Evolutionary conservation across 1,140 invertebrate species (phyloP).

Genomic region (Eriocheir sinensis): DNA sequence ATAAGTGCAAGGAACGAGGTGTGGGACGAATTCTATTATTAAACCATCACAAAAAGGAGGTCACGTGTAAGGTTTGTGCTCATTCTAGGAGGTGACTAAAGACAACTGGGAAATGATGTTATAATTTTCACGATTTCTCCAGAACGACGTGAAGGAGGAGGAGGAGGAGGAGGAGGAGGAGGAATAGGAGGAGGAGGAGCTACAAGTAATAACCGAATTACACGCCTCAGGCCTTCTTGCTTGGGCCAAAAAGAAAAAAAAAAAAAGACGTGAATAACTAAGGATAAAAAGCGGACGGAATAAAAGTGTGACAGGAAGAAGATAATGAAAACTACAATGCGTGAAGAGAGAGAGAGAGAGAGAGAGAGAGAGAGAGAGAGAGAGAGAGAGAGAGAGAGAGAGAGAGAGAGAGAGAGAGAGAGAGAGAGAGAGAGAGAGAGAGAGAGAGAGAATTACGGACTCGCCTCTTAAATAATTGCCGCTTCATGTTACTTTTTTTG

Average conservation of each 20-base stretch:
- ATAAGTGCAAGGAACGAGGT: neutral
- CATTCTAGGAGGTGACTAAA: neutral
- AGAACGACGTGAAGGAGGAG: no score
- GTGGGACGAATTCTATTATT: neutral
- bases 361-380: slow-evolving; percentile 37
- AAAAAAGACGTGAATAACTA: neutral
- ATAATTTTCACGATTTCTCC: neutral
- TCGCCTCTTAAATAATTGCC: neutral
- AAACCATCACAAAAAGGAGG: neutral
- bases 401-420: slow-evolving; percentile 32
- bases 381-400: slow-evolving; percentile 30
- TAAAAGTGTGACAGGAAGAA: neutral
- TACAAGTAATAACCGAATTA: neutral
- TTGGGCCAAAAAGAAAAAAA: neutral
- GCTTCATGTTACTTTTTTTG: neutral
- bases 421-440: neutral
- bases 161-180: neutral
- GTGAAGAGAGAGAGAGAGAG: slow-evolving; percentile 27
- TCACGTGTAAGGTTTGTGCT: neutral
- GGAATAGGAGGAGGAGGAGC: neutral
- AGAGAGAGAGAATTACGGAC: neutral
- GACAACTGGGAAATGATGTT: neutral
- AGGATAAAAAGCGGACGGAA: neutral
- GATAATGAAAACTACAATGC: neutral
- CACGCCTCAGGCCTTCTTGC: neutral